Evolutionary conservation across 2,113 vertebrate genomes (phyloP).

Genomic region (Lycocorax pyrrhopterus): DNA sequence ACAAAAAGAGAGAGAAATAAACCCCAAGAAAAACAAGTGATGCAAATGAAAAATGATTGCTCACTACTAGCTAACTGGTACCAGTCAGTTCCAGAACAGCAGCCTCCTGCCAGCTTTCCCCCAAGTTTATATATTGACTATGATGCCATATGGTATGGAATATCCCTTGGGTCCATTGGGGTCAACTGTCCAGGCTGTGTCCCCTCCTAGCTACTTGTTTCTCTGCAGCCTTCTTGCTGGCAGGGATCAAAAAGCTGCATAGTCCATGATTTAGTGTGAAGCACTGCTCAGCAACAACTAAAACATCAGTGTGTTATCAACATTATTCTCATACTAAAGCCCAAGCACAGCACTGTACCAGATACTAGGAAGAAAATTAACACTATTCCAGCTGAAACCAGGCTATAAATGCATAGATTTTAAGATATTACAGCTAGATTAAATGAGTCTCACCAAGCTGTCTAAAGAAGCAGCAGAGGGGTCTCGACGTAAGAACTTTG

Average conservation of each 20-base stretch:
- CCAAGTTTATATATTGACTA: neutral
- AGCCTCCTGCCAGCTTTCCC: neutral
- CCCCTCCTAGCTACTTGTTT: neutral
- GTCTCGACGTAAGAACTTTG: neutral
- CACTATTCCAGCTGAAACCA: neutral
- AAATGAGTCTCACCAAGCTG: neutral
- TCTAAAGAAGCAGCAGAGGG: neutral
- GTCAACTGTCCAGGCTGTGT: neutral
- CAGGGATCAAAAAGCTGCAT: neutral
- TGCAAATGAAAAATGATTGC: neutral
- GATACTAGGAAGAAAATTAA: neutral
- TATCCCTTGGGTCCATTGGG: neutral
- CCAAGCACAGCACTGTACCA: neutral
- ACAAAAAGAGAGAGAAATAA: neutral
- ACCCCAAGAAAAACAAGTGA: neutral
- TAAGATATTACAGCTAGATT: neutral
- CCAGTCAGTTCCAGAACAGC: neutral
- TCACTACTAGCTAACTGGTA: neutral
- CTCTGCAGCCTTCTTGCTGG: neutral
- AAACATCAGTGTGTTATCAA: neutral
- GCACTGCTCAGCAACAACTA: neutral
- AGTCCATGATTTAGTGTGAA: neutral
- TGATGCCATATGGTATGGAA: neutral
- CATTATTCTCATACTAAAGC: neutral
- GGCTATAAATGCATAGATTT: neutral